Evolutionary conservation across 2,888 invertebrate genomes (phyloP).

Genomic region (Platycnemis pennipes): DNA sequence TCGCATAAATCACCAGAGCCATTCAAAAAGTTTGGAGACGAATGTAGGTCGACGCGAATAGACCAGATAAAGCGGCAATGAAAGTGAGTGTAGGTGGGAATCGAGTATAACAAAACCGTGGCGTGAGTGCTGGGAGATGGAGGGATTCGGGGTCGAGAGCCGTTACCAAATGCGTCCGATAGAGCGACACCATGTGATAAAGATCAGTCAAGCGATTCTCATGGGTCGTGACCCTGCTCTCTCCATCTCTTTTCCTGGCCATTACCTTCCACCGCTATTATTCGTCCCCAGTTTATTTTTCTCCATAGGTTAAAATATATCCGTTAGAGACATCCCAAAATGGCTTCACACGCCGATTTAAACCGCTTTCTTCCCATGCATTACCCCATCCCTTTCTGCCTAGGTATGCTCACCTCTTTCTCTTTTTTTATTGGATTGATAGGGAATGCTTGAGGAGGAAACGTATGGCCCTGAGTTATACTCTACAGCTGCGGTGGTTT

Average conservation of each 20-base stretch:
- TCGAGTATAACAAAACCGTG: neutral
- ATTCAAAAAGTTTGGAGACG: neutral
- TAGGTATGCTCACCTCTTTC: neutral
- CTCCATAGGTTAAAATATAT: conserved; percentile 33
- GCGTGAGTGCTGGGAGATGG: neutral
- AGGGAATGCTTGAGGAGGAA: neutral
- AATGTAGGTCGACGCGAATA: neutral
- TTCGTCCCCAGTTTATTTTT: neutral
- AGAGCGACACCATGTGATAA: conserved; percentile 46
- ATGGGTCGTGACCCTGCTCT: neutral
- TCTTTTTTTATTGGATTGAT: neutral
- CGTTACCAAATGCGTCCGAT: conserved; percentile 16
- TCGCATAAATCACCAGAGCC: too few relatives aligned
- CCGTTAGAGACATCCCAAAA: conserved; percentile 27
- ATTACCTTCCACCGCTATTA: neutral
- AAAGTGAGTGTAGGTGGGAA: neutral
- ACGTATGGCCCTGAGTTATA: neutral
- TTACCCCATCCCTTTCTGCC: neutral
- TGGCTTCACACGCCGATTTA: conserved; percentile 45
- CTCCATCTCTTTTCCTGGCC: neutral
- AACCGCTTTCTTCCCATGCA: neutral
- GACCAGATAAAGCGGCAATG: neutral
- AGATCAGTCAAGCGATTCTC: conserved; percentile 32
- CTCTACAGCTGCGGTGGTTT: neutral
- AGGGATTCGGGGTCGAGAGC: neutral